Evolutionary conservation across 2,888 invertebrate species (phyloP).

Genomic region (Falcaria lacertinaria): DNA sequence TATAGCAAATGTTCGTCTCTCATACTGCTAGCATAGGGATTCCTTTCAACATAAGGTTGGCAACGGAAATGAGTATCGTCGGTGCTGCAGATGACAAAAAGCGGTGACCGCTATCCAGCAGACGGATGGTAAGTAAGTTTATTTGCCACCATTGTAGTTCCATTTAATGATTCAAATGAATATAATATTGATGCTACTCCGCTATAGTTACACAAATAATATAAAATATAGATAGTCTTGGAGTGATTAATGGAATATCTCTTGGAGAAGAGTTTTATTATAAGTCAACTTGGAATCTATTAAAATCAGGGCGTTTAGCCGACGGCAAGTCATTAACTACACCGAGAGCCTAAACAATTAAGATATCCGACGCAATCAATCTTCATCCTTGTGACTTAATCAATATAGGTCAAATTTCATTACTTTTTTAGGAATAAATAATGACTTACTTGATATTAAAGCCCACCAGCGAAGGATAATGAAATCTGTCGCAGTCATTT

Average conservation of each 20-base stretch:
- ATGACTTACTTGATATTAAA: background rate
- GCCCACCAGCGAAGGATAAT: background rate
- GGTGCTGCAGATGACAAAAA: too few species aligned
- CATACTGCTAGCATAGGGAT: too few species aligned
- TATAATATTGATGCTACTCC: background rate
- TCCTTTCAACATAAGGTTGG: too few species aligned
- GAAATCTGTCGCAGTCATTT: background rate
- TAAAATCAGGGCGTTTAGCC: slow-evolving; percentile 1
- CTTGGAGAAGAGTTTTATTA: background rate
- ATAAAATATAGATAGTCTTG: background rate
- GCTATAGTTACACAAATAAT: background rate
- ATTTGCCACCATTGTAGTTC: too few species aligned
- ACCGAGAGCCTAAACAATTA: slow-evolving; percentile 26
- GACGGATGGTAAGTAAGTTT: too few species aligned
- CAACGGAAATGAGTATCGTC: too few species aligned
- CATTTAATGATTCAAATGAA: too few species aligned
- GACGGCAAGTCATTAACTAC: slow-evolving; percentile 9
- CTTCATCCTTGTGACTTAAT: slow-evolving; percentile 24
- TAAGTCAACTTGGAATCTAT: slow-evolving; percentile 1
- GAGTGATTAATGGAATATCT: slow-evolving; percentile 1
- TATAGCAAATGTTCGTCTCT: too few species aligned
- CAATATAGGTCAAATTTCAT: slow-evolving; percentile 7
- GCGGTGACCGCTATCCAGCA: too few species aligned
- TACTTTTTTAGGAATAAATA: background rate
- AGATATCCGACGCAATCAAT: slow-evolving; percentile 27